phyloP scores from a whole-genome alignment of 2,797 vertebrate genomes.

The Eospalax fontanierii region DNA sequence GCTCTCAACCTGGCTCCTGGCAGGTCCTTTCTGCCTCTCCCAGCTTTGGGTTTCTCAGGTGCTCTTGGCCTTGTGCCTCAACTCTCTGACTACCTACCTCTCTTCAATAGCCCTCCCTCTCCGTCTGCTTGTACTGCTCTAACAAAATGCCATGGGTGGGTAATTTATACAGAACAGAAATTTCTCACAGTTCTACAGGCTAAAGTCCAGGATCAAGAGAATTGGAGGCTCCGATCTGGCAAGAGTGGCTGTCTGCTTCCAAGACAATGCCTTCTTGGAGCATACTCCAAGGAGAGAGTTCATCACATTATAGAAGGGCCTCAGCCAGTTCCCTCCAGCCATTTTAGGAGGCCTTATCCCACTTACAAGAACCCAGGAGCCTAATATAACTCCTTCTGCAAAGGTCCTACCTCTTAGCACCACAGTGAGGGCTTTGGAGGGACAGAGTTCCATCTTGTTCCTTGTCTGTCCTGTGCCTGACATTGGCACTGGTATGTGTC shows the following conservation, averaged over 20 bases:
- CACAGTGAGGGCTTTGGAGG: background rate
- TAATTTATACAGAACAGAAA: background rate
- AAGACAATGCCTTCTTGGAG: background rate
- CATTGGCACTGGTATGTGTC: background rate
- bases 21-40: background rate
- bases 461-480: background rate
- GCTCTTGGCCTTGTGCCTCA: background rate
- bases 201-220: background rate
- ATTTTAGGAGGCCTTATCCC: background rate
- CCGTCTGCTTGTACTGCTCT: too few relatives aligned
- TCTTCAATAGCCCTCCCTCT: background rate
- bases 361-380: background rate
- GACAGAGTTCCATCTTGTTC: background rate
- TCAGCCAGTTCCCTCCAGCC: background rate
- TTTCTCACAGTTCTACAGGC: background rate
- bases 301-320: background rate
- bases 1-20: background rate
- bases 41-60: background rate
- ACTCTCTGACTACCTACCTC: accelerated
- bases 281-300: background rate
- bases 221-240: accelerated
- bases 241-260: background rate
- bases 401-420: background rate
- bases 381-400: background rate
- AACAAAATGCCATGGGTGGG: background rate